These are phyloP conservation scores for Brachymystax lenok DNA, from an alignment of 2,797 vertebrate species.

Conservation along the genomic window DNA sequence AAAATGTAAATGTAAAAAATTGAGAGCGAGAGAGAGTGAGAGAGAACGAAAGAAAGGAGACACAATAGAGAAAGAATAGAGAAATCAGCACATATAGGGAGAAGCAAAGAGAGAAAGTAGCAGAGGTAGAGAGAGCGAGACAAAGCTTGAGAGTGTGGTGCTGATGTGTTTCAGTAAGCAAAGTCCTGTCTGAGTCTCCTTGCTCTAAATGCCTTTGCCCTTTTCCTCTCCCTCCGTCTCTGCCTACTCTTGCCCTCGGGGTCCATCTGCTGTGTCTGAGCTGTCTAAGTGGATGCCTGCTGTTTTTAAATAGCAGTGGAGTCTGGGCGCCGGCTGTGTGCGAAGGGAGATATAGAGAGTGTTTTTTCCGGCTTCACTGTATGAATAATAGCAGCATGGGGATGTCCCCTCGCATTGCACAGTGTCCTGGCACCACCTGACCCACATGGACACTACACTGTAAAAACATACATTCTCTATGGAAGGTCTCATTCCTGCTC, in stretches of 20 bases:
- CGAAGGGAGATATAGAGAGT: not conserved
- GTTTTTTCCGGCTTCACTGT: conserved; percentile 13
- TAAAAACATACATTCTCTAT: not conserved
- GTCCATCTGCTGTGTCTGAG: conserved; percentile 49
- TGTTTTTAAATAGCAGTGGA: conserved; percentile 38
- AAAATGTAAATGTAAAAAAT: not conserved
- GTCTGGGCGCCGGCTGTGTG: conserved; percentile 3
- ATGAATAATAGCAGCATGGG: conserved; percentile 19
- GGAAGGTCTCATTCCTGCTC: conserved; percentile 9
- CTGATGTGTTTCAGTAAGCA: conserved; percentile 25
- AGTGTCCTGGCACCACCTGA: conserved; percentile 28
- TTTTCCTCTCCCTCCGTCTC: conserved; percentile 47
- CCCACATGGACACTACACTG: conserved; percentile 30
- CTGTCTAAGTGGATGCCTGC: conserved; percentile 52
- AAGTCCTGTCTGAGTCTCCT: conserved; percentile 54
- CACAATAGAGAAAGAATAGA: conserved; percentile 21
- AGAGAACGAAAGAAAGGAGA: conserved; percentile 25
- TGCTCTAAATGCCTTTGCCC: conserved; percentile 43
- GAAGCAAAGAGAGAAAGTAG: conserved; percentile 19
- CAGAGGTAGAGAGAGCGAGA: conserved; percentile 34
- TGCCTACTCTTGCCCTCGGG: conserved; percentile 40
- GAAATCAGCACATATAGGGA: conserved; percentile 20
- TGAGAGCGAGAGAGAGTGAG: conserved; percentile 14
- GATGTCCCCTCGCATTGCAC: conserved; percentile 34
- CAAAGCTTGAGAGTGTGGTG: conserved; percentile 13